phyloP scores from a whole-genome alignment of 1,140 invertebrate species.

The Rhopalosiphum padi region DNA sequence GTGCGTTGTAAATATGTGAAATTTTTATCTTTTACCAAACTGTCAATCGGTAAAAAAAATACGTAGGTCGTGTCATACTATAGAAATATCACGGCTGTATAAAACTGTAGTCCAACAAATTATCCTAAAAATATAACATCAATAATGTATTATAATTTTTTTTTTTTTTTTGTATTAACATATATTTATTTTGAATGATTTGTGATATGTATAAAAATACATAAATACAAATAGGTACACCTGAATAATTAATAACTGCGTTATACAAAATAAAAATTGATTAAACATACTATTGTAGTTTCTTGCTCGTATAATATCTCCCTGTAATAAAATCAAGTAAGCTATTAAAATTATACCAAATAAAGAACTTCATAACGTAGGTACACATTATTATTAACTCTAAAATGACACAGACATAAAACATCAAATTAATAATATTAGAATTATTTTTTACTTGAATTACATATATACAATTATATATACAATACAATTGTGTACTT shows the following conservation, averaged over 20 bases:
- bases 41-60: not conserved
- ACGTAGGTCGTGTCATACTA: not conserved
- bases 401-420: not conserved
- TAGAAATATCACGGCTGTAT: not conserved
- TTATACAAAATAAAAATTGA: not conserved
- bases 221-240: not conserved
- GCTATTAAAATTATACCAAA: not conserved
- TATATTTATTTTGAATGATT: no score
- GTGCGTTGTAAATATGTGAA: not conserved
- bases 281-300: not conserved
- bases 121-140: not conserved
- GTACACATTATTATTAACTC: not conserved
- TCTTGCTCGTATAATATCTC: not conserved
- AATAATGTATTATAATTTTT: not conserved
- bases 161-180: not conserved
- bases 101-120: not conserved
- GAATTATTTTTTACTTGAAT: not conserved
- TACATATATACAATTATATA: not conserved
- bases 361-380: not conserved
- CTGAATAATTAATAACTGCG: not conserved
- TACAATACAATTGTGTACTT: no score
- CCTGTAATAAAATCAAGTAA: not conserved
- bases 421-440: not conserved
- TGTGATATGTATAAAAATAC: not conserved
- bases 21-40: not conserved